Evolutionary conservation across 1,140 invertebrate species (phyloP).

Genomic region (Caerostris extrusa): DNA sequence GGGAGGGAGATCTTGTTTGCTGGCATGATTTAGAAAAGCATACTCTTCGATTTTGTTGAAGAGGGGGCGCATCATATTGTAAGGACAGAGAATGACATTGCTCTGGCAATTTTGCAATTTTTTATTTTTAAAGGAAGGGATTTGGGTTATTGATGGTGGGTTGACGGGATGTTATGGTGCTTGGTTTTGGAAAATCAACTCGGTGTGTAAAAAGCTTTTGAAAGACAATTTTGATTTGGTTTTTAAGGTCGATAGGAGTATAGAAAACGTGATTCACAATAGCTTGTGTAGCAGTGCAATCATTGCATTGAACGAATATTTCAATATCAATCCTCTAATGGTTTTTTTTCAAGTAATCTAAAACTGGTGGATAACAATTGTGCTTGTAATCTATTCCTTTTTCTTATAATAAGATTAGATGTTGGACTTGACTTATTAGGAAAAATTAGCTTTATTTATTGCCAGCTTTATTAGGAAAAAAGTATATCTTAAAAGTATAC

Average conservation of each 20-base stretch:
- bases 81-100: conserved; percentile 40
- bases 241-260: background rate
- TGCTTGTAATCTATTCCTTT: no score
- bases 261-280: background rate
- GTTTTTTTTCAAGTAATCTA: no score
- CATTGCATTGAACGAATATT: no score
- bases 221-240: background rate
- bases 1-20: background rate
- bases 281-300: no score
- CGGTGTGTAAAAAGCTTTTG: background rate
- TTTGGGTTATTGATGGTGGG: conserved; percentile 66
- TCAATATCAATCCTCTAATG: no score
- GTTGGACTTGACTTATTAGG: no score
- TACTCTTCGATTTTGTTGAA: conserved; percentile 28
- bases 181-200: conserved; percentile 34
- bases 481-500: no score
- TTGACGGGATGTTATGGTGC: conserved; percentile 33
- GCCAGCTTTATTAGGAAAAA: no score
- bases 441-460: no score
- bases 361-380: no score
- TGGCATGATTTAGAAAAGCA: conserved; percentile 39
- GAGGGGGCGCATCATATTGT: background rate
- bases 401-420: no score
- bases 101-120: conserved; percentile 39
- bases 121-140: background rate